phyloP scores from a whole-genome alignment of 2,113 vertebrate genomes.

The Dromaius novaehollandiae region DNA sequence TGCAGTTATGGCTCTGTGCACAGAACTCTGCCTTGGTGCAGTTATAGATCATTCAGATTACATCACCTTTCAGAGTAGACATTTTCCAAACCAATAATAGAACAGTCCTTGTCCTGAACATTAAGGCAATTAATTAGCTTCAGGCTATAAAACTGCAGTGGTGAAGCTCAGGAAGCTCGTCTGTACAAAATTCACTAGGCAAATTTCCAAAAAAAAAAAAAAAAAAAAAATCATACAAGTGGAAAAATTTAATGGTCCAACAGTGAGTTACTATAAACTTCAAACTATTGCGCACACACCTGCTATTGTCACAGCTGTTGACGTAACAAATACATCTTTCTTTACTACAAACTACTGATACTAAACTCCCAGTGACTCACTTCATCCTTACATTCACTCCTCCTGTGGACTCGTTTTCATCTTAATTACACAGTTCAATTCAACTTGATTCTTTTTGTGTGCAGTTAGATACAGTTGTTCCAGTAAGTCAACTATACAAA shows the following conservation, averaged over 20 bases:
- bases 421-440: neutral
- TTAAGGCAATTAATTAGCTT: neutral
- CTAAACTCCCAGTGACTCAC: neutral
- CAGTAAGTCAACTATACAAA: neutral
- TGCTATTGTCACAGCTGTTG: slow-evolving; percentile 8
- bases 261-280: neutral
- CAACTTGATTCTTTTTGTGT: neutral
- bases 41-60: accelerated
- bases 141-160: accelerated
- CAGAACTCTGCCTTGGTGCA: neutral
- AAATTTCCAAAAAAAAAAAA: neutral
- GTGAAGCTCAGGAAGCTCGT: neutral
- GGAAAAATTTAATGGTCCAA: slow-evolving; percentile 10
- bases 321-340: slow-evolving; percentile 8
- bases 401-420: neutral
- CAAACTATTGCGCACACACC: neutral
- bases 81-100: neutral
- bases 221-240: neutral
- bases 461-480: accelerated
- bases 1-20: neutral
- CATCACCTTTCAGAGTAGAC: neutral
- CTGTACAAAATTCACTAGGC: neutral
- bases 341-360: neutral
- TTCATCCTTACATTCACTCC: neutral
- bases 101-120: neutral